Percentiles rank a stretch among this genome's conserved stretches.
Evolutionary conservation across 2,797 vertebrate genomes (phyloP).

Genomic region (Bradypus variegatus): DNA sequence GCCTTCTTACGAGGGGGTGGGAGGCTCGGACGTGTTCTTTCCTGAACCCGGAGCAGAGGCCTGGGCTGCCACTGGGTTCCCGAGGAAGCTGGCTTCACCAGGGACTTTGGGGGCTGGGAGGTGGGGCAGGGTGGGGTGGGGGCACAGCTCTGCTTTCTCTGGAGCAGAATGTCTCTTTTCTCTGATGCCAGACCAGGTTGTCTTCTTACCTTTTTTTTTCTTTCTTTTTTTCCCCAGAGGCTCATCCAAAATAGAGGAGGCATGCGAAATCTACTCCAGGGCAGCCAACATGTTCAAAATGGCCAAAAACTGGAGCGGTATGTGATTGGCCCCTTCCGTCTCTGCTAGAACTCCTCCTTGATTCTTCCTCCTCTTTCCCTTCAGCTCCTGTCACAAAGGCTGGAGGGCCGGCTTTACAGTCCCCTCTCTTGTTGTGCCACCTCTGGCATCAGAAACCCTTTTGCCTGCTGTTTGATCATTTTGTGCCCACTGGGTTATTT

Average conservation of each 20-base stretch:
- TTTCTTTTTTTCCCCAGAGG: conserved; percentile 71
- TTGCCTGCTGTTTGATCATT: accelerated
- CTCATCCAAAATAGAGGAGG: conserved; percentile 90
- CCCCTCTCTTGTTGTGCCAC: accelerated
- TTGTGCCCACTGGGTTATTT: not conserved
- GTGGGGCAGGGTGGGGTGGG: not conserved
- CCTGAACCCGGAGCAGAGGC: not conserved
- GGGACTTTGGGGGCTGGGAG: not conserved
- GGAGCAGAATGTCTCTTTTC: not conserved
- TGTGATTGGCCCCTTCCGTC: conserved; percentile 20
- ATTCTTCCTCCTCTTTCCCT: not conserved
- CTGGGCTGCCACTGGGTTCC: not conserved
- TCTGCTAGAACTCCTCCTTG: accelerated
- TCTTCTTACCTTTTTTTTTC: not conserved
- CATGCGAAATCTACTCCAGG: conserved; percentile 89
- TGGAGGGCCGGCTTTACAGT: not conserved
- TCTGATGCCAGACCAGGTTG: not conserved
- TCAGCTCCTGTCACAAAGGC: accelerated
- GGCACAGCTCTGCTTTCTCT: not conserved
- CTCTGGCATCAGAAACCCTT: not conserved
- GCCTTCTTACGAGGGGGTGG: not conserved
- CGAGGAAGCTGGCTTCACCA: not conserved
- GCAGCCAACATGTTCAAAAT: conserved; percentile 97
- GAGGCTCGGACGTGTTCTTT: accelerated
- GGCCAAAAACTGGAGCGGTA: conserved; percentile 97